A percentile compares a stretch with the other conserved stretches of the same genome.
phyloP scores from a whole-genome alignment of 2,113 vertebrate species.

The Ammodytes dubius region DNA sequence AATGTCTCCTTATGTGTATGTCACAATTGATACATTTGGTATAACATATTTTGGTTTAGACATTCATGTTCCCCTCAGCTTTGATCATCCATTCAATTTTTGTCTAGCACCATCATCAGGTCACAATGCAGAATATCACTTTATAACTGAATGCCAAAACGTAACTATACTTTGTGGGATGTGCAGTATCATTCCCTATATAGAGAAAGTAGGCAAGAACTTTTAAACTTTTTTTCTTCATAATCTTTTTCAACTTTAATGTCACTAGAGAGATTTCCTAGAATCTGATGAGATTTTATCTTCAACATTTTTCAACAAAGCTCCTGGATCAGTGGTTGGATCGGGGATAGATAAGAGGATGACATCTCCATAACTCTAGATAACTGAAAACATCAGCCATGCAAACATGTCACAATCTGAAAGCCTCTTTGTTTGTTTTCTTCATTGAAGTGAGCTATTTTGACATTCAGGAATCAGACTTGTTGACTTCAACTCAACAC shows the following conservation, averaged over 20 bases:
- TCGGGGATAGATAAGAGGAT: neutral
- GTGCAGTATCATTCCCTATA: no score
- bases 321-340: neutral
- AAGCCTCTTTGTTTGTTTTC: neutral
- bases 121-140: no score
- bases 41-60: no score
- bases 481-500: conserved; percentile 16
- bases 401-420: neutral
- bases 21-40: no score
- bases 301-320: neutral
- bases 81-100: no score
- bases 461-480: neutral
- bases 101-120: no score
- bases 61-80: no score
- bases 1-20: no score
- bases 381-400: neutral
- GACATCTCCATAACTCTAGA: neutral
- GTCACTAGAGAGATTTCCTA: neutral
- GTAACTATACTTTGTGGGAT: no score
- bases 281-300: neutral
- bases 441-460: neutral
- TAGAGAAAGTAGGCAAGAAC: no score
- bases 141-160: no score
- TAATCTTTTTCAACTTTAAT: neutral
- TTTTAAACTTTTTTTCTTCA: no score